A percentile compares a stretch with the other conserved stretches of the same genome.
Conservation (phyloP, 2,113 vertebrate genomes). For the Esox niger region DNA sequence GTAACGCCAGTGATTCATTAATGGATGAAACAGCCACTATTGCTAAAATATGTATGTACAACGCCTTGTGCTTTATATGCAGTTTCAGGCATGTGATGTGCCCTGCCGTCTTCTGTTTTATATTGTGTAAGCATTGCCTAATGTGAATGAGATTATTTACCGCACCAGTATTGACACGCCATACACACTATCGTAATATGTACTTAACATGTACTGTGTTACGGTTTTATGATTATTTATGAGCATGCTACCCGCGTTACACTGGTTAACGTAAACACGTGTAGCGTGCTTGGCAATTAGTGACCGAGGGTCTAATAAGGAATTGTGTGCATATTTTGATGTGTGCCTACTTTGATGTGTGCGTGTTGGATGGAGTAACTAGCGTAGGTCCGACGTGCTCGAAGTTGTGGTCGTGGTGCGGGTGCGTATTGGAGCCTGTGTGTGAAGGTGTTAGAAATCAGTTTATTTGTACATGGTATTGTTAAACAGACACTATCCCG, state of each 20-base stretch:
- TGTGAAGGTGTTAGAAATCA: not conserved
- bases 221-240: not conserved
- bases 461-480: slow-evolving; percentile 14
- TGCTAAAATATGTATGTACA: not conserved
- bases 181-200: not conserved
- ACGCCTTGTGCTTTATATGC: not conserved
- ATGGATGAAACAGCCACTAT: not conserved
- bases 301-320: no score
- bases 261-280: not conserved
- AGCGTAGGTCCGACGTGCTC: no score
- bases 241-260: not conserved
- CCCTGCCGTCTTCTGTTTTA: not conserved
- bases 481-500: not conserved
- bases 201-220: not conserved
- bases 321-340: not conserved
- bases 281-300: no score
- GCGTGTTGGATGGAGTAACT: not conserved
- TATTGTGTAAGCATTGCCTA: not conserved
- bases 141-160: not conserved
- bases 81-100: slow-evolving; percentile 1
- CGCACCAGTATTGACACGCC: not conserved
- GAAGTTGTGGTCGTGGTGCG: not conserved
- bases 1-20: not conserved
- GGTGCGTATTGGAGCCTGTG: not conserved
- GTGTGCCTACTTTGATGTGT: not conserved